phyloP scores from a whole-genome alignment of 37 sponge, comb jelly and placozoan genomes.

The Hormiphora californensis region DNA sequence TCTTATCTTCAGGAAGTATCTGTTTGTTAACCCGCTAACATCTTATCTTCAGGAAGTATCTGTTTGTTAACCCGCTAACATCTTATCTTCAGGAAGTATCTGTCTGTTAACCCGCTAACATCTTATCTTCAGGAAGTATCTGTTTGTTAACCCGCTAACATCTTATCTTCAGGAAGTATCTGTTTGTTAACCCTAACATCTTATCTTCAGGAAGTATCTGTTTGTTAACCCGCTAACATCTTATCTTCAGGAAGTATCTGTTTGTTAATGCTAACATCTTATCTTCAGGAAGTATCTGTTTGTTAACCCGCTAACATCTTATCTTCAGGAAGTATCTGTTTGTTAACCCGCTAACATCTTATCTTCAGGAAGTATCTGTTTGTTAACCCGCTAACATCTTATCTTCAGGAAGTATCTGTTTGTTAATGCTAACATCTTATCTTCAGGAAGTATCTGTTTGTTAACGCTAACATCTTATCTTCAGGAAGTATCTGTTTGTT shows the following conservation, averaged over 20 bases:
- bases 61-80: conserved; percentile 60
- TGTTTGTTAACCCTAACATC: conserved; percentile 58
- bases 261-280: conserved; percentile 59
- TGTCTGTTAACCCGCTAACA: conserved; percentile 60
- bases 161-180: conserved; percentile 58
- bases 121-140: conserved; percentile 58
- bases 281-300: no score
- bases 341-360: not conserved
- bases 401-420: conserved; percentile 67
- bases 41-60: conserved; percentile 58
- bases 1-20: conserved; percentile 58
- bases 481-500: conserved; percentile 68
- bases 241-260: conserved; percentile 66
- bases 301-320: no score
- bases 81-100: conserved; percentile 58
- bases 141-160: conserved; percentile 60
- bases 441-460: no score
- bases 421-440: conserved; percentile 60
- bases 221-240: not conserved
- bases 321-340: conserved; percentile 67
- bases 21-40: conserved; percentile 60
- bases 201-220: conserved; percentile 66
- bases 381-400: not conserved
- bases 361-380: conserved; percentile 67
- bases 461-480: not conserved